Evolutionary conservation across 2,113 vertebrate species (phyloP).

Genomic region (Pelobates fuscus): DNA sequence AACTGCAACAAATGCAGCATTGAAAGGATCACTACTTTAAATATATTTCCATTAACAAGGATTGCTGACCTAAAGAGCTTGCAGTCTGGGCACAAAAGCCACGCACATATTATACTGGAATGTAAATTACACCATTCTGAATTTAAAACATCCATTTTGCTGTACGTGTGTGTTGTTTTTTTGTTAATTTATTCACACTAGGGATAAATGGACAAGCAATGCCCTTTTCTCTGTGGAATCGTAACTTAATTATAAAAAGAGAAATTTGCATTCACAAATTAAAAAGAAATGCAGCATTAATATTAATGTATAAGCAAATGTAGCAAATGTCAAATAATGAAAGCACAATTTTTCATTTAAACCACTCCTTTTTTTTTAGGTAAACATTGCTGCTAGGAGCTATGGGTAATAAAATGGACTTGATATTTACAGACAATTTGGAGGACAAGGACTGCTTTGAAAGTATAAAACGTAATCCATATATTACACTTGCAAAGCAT

Average conservation of each 20-base stretch:
- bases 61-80: not conserved
- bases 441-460: too few relatives aligned
- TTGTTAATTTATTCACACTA: constrained; percentile 4
- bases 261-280: constrained; percentile 46
- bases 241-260: constrained; percentile 38
- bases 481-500: too few relatives aligned
- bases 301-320: constrained; percentile 34
- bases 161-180: not conserved
- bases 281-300: constrained; percentile 43
- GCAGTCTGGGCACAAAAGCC: not conserved
- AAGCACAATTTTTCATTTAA: constrained; percentile 25
- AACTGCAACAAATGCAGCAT: not conserved
- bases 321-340: constrained; percentile 36
- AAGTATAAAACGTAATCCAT: too few relatives aligned
- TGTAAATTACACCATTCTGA: not conserved
- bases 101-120: not conserved
- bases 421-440: too few relatives aligned
- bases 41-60: not conserved
- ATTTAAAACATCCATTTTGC: not conserved
- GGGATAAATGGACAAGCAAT: not conserved
- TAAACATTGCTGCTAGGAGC: not conserved
- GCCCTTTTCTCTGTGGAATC: constrained; percentile 26
- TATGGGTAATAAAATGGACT: too few relatives aligned
- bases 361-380: not conserved
- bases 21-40: not conserved